Evolutionary conservation across 2,888 invertebrate genomes (phyloP).

Genomic region (Tortrix viridana): DNA sequence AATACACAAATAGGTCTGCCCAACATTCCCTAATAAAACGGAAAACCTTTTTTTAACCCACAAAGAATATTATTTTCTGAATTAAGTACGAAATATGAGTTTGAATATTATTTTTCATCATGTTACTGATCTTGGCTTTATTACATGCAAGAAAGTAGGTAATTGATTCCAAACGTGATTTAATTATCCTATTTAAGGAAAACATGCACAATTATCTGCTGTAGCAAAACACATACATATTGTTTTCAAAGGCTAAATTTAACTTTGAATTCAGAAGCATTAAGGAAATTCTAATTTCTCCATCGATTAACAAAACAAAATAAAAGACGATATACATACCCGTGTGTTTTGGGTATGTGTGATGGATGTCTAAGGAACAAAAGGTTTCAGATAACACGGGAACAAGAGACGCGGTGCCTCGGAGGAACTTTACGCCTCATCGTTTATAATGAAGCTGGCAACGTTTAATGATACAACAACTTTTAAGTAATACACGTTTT

Average conservation of each 20-base stretch:
- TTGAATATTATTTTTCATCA: too few relatives aligned
- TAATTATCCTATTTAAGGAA: too few relatives aligned
- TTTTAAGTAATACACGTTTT: background rate
- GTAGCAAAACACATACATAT: background rate
- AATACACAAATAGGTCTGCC: too few relatives aligned
- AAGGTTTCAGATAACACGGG: constrained; percentile 27
- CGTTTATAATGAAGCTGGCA: constrained; percentile 22
- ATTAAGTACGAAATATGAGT: too few relatives aligned
- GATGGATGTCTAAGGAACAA: constrained; percentile 31
- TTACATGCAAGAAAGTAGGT: too few relatives aligned
- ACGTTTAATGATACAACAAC: constrained; percentile 16
- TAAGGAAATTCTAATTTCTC: background rate
- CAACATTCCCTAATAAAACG: too few relatives aligned
- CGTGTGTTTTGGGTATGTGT: constrained; percentile 11
- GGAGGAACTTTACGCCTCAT: constrained; percentile 23
- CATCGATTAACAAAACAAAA: constrained; percentile 13
- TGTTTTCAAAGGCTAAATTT: background rate
- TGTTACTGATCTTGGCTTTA: too few relatives aligned
- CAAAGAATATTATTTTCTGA: too few relatives aligned
- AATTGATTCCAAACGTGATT: too few relatives aligned
- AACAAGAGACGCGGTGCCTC: constrained; percentile 7
- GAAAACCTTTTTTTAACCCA: too few relatives aligned
- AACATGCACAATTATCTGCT: too few relatives aligned
- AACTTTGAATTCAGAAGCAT: background rate
- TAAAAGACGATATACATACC: constrained; percentile 9